phyloP scores from a whole-genome alignment of 2,113 vertebrate species.

The Urocynchramus pylzowi region DNA sequence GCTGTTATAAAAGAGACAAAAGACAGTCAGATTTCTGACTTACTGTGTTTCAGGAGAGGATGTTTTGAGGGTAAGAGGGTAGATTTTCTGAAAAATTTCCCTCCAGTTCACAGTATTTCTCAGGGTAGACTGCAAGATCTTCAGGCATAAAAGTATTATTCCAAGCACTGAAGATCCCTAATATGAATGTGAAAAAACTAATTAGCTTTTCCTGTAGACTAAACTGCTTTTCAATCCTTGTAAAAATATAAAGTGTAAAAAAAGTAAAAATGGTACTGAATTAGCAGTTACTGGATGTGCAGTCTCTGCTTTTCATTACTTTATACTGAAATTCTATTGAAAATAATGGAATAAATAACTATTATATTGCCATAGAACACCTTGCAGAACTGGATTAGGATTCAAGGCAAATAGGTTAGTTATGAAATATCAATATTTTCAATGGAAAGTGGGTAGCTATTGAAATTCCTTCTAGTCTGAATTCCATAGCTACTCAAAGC shows the following conservation, averaged over 20 bases:
- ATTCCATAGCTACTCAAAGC: neutral
- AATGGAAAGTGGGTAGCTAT: neutral
- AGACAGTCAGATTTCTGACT: neutral
- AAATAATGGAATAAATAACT: constrained; percentile 30
- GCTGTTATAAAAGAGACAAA: neutral
- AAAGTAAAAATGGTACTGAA: neutral
- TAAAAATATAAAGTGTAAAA: neutral
- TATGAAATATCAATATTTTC: neutral
- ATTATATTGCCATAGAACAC: neutral
- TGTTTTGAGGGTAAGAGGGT: neutral
- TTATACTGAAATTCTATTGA: neutral
- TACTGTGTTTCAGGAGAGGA: neutral
- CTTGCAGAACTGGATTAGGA: neutral
- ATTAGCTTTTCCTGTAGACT: neutral
- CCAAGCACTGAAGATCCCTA: neutral
- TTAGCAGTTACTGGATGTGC: neutral
- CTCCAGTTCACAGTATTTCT: neutral
- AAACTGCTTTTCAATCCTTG: constrained; percentile 1
- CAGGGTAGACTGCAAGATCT: neutral
- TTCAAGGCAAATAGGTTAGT: neutral
- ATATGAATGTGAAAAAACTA: neutral
- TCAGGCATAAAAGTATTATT: neutral
- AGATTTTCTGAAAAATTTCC: neutral
- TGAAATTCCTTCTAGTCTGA: neutral
- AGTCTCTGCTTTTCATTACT: neutral